Conservation (phyloP, 2,113 vertebrate genomes). For the Spea bombifrons region DNA sequence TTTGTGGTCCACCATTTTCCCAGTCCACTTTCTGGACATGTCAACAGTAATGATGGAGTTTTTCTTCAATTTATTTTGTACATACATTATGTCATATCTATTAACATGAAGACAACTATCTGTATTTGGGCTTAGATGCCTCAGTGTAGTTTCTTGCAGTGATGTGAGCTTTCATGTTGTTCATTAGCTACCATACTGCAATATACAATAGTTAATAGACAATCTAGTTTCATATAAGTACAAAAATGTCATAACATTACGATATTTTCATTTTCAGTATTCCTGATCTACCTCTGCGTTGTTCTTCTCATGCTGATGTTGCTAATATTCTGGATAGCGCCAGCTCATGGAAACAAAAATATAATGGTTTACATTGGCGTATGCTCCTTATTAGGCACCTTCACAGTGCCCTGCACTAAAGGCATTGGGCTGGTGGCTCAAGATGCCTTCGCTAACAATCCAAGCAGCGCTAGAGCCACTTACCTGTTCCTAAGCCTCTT, state of each 20-base stretch:
- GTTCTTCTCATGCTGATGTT: conserved; percentile 81
- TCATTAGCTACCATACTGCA: too few relatives aligned
- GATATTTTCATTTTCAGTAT: conserved; percentile 73
- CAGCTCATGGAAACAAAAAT: conserved; percentile 82
- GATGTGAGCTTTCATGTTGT: too few relatives aligned
- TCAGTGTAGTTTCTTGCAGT: too few relatives aligned
- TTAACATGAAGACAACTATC: too few relatives aligned
- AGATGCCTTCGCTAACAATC: conserved; percentile 75
- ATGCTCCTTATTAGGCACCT: conserved; percentile 91
- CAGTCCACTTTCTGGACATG: too few relatives aligned
- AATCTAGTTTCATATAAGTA: too few relatives aligned
- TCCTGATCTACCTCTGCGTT: conserved; percentile 76
- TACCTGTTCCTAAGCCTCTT: conserved; percentile 80
- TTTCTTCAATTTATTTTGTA: too few relatives aligned
- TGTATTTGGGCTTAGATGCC: too few relatives aligned
- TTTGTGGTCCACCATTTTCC: too few relatives aligned
- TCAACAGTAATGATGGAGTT: too few relatives aligned
- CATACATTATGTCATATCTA: too few relatives aligned
- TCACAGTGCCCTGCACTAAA: conserved; percentile 95
- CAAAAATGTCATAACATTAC: conserved; percentile 35
- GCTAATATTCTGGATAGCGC: conserved; percentile 86
- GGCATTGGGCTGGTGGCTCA: conserved; percentile 86
- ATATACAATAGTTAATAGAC: too few relatives aligned
- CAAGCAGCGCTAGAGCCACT: conserved; percentile 69
- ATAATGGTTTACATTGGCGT: conserved; percentile 94